Percentiles rank a stretch among this genome's conserved stretches.
Conservation (phyloP, 2,797 vertebrate genomes). For the Enteromius radiatus region DNA sequence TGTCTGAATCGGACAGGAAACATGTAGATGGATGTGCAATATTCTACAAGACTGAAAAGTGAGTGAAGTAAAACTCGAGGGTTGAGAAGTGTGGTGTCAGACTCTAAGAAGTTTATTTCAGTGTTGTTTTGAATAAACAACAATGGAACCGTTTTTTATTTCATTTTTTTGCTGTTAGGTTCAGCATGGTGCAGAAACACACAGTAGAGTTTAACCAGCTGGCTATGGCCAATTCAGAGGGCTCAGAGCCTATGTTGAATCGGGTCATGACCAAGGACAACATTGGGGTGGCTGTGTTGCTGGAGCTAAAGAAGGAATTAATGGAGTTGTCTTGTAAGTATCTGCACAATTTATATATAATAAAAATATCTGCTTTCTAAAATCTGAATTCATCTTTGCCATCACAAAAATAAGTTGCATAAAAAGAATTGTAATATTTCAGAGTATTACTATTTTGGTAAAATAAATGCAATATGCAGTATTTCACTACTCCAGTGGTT, state of each 20-base stretch:
- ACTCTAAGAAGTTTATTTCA: neutral
- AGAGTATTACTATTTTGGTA: neutral
- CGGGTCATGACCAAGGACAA: conserved; percentile 99
- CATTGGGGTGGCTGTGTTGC: conserved; percentile 93
- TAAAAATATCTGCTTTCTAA: neutral
- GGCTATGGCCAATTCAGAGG: conserved; percentile 98
- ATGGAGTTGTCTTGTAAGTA: conserved; percentile 79
- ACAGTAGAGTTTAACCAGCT: conserved; percentile 99
- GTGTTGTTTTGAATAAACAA: neutral
- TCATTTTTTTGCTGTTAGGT: conserved; percentile 73
- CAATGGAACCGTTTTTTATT: neutral
- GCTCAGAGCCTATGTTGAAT: conserved; percentile 97
- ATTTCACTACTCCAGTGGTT: neutral
- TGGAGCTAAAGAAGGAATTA: conserved; percentile 92
- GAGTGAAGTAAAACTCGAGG: conserved; percentile 62
- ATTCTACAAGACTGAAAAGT: conserved; percentile 98
- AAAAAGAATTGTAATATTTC: neutral
- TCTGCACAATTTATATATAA: neutral
- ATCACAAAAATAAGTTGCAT: neutral
- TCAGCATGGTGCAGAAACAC: conserved; percentile 95
- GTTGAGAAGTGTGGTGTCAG: neutral
- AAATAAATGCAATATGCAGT: neutral
- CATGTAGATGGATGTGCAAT: conserved; percentile 97
- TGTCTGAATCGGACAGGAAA: conserved; percentile 97
- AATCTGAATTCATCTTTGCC: neutral